A percentile compares a stretch with the other conserved stretches of the same genome.
Conservation (phyloP, 2,888 invertebrate species). For the Ophion slaviceki region DNA sequence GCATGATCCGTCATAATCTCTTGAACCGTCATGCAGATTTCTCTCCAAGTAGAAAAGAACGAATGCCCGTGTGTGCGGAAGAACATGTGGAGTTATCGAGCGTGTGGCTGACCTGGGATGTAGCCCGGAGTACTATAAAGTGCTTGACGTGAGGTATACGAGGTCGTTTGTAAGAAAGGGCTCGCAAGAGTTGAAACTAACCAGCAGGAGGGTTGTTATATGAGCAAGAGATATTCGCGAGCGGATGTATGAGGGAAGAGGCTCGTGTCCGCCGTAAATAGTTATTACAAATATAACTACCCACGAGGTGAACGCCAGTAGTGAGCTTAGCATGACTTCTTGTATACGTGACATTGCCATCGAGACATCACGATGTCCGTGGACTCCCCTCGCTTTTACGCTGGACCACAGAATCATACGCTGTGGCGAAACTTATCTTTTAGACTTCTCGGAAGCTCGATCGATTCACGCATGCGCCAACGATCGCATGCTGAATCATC, state of each 20-base stretch:
- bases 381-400: constrained; percentile 19
- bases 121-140: background rate
- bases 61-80: background rate
- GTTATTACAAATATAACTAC: constrained; percentile 67
- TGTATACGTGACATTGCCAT: constrained; percentile 66
- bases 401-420: constrained; percentile 36
- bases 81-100: background rate
- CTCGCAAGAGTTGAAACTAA: constrained; percentile 19
- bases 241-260: constrained; percentile 35
- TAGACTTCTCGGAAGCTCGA: constrained; percentile 56
- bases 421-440: constrained; percentile 52
- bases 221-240: constrained; percentile 49
- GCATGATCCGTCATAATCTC: too few relatives aligned
- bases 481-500: constrained; percentile 6
- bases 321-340: constrained; percentile 54
- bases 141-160: background rate
- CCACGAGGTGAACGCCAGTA: constrained; percentile 52
- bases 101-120: constrained; percentile 32
- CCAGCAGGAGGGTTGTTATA: constrained; percentile 16
- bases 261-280: constrained; percentile 61
- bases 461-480: background rate
- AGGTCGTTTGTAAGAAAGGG: constrained; percentile 32
- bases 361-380: constrained; percentile 38
- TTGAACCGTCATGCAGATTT: background rate
- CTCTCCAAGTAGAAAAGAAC: background rate